phyloP scores from a whole-genome alignment of 92 coral and sea anemone genomes.

The Plumapathes pennacea region DNA sequence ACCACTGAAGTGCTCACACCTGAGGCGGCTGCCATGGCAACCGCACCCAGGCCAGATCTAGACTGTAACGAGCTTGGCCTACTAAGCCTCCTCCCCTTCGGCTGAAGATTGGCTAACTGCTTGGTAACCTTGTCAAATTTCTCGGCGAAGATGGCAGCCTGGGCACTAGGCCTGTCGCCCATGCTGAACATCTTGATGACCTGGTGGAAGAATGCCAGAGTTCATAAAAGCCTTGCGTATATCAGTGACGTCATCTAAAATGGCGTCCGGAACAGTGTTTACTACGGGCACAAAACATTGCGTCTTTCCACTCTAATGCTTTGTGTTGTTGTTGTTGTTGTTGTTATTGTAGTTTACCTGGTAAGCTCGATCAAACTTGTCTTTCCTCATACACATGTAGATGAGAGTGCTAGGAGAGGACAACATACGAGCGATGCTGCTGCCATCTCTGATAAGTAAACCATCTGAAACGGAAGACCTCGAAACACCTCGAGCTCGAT shows the following conservation, averaged over 20 bases:
- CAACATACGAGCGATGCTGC: slow-evolving; percentile 88
- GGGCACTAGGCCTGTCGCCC: slow-evolving; percentile 75
- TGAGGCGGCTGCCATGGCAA: slow-evolving; percentile 99
- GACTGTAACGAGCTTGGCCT: slow-evolving; percentile 16
- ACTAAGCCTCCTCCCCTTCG: slow-evolving; percentile 34
- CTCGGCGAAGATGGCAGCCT: slow-evolving; percentile 87
- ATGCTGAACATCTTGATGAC: slow-evolving; percentile 90
- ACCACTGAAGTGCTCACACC: slow-evolving; percentile 70
- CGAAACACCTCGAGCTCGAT: slow-evolving; percentile 17
- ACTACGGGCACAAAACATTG: no score
- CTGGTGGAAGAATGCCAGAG: no score
- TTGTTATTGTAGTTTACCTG: no score
- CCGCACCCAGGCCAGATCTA: slow-evolving; percentile 69
- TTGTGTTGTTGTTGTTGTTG: no score
- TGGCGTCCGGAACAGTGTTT: no score
- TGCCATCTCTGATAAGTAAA: slow-evolving; percentile 57
- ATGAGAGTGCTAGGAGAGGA: slow-evolving; percentile 92
- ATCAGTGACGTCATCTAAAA: no score
- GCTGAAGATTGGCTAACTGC: slow-evolving; percentile 72
- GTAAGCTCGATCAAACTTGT: slow-evolving; percentile 85
- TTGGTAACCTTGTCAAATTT: slow-evolving; percentile 69
- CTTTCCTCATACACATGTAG: slow-evolving; percentile 98
- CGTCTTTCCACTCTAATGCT: no score
- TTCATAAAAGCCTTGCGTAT: no score
- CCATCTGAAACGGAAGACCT: slow-evolving; percentile 34